A percentile compares a stretch with the other conserved stretches of the same genome.
These are phyloP conservation scores for Agrotis clavis DNA, from an alignment of 2,888 invertebrate species.

Conservation along the genomic window DNA sequence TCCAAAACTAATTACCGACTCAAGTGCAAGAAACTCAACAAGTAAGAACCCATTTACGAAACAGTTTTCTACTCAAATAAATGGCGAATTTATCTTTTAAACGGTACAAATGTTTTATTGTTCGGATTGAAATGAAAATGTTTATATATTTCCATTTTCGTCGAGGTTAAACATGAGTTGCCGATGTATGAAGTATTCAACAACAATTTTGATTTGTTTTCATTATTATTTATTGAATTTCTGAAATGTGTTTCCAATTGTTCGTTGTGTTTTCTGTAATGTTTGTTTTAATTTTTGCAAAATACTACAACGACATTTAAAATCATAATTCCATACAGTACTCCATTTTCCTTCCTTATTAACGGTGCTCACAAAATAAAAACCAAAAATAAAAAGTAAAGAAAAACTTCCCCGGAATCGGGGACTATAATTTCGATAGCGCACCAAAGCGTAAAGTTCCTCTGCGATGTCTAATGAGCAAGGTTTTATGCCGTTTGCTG, in stretches of 20 bases:
- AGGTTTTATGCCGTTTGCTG: conserved; percentile 78
- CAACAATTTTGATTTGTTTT: not conserved
- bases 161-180: not conserved
- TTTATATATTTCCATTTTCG: conserved; percentile 3
- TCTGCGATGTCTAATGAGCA: conserved; percentile 77
- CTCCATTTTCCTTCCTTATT: conserved; percentile 14
- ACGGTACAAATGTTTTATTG: conserved; percentile 24
- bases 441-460: conserved; percentile 68
- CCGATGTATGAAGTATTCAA: conserved; percentile 16
- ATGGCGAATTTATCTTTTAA: conserved; percentile 22
- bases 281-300: not conserved
- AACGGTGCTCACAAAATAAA: conserved; percentile 38
- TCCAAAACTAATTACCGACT: conserved; percentile 81
- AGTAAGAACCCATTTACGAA: conserved; percentile 67
- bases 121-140: not conserved
- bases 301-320: not conserved
- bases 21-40: conserved; percentile 72
- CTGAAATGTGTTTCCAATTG: conserved; percentile 2
- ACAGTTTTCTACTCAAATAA: conserved; percentile 49
- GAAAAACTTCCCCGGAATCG: conserved; percentile 55
- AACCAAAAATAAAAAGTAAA: conserved; percentile 30
- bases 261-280: not conserved
- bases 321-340: conserved; percentile 16
- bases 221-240: not conserved
- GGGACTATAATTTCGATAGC: conserved; percentile 73